These are phyloP conservation scores for Promerops cafer DNA, from an alignment of 2,113 vertebrate genomes.

Conservation along the genomic window DNA sequence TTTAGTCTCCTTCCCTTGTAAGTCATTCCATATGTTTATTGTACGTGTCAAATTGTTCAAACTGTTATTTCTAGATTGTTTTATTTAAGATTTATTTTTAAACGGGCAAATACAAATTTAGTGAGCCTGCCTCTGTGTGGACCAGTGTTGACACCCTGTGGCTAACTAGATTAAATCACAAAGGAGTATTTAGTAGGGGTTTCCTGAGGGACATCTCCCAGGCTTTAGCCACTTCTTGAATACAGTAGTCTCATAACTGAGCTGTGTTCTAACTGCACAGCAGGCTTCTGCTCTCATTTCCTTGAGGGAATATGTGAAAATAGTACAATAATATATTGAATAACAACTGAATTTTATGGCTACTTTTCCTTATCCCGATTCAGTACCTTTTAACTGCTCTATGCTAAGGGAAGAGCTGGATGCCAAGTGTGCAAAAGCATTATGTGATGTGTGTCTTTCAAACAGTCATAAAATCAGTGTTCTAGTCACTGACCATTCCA, in stretches of 20 bases:
- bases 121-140: background rate
- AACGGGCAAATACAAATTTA: background rate
- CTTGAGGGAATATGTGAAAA: conserved; percentile 22
- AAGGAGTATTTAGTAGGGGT: background rate
- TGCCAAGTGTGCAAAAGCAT: background rate
- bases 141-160: conserved; percentile 27
- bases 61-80: conserved; percentile 60
- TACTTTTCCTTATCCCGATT: background rate
- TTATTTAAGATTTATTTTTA: conserved; percentile 59
- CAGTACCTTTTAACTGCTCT: background rate
- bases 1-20: conserved; percentile 18
- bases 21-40: conserved; percentile 61
- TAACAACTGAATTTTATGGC: background rate
- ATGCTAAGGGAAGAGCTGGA: background rate
- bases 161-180: conserved; percentile 16
- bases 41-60: conserved; percentile 45
- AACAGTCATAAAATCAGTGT: background rate
- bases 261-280: background rate
- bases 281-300: background rate
- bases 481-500: background rate
- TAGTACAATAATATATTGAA: background rate
- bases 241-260: background rate
- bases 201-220: conserved; percentile 1
- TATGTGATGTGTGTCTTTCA: background rate
- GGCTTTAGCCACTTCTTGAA: background rate